Conservation (phyloP, 2,888 invertebrate genomes). For the Melanostoma scalare region DNA sequence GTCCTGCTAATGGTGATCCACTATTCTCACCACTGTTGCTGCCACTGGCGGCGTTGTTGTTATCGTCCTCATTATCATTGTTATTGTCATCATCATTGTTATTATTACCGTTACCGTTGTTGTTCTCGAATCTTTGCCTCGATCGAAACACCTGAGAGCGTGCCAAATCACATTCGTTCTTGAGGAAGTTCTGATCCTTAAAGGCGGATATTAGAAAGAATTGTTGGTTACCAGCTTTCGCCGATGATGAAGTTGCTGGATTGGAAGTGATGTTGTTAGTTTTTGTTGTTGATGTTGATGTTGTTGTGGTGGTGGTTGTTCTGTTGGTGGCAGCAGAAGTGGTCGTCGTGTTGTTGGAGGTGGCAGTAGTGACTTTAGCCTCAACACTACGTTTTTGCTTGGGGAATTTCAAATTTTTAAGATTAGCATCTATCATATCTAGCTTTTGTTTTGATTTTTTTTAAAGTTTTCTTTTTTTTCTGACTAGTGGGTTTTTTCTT, state of each 20-base stretch:
- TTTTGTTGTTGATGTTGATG: conserved; percentile 1
- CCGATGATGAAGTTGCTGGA: conserved; percentile 70
- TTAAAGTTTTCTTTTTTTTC: conserved; percentile 45
- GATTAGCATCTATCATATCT: conserved; percentile 73
- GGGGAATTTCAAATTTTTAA: conserved; percentile 72
- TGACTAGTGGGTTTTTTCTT: conserved; percentile 47
- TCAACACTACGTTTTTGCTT: conserved; percentile 72
- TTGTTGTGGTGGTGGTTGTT: conserved; percentile 35
- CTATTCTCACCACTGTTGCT: conserved; percentile 66
- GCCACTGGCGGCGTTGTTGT: conserved; percentile 37
- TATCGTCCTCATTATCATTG: conserved; percentile 40
- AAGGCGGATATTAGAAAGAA: conserved; percentile 79
- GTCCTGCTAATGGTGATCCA: conserved; percentile 53
- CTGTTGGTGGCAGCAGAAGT: conserved; percentile 20
- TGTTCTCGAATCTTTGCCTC: conserved; percentile 50
- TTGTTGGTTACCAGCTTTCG: conserved; percentile 78
- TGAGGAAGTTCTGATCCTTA: conserved; percentile 80
- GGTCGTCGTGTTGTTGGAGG: conserved; percentile 52
- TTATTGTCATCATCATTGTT: conserved; percentile 46
- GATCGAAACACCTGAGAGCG: conserved; percentile 78
- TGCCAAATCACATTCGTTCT: conserved; percentile 81
- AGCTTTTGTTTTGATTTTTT: conserved; percentile 56
- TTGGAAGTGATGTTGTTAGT: conserved; percentile 34
- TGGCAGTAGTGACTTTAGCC: conserved; percentile 64
- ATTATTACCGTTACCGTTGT: conserved; percentile 49